Base-by-base conservation (phyloP, 2,113 vertebrate species). In the Pelecanoides urinatrix region DNA sequence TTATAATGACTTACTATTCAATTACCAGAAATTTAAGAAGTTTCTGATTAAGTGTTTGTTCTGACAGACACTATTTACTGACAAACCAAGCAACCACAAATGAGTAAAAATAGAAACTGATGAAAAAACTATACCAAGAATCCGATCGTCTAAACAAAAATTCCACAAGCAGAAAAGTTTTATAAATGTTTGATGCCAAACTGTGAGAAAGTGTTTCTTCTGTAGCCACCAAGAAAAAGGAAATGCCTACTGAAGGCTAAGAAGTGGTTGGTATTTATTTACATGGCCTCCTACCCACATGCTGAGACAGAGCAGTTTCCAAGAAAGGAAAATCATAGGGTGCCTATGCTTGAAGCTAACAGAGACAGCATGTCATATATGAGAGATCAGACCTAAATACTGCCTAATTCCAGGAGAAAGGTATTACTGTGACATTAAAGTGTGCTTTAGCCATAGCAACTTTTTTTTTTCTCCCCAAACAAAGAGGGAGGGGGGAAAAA, bases 241-340 rank as follows among this genome's bases (percentile, higher is more conserved):
- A 97, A 96, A 95, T 96, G 95, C 96, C 94, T 94, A 62, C 91
- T 78, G 92, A 52, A 95, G 89, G 66, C 94, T 95, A 94, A 95
- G 92, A 97, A 94, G 96, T 95, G 95, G 95, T 63, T 96, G 91
- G 83, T 94, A 94, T 97, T 97, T 96, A 94, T 97, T 97, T 95
- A 92, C 73, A 82, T 14, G 95, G 91, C 94, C 94, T 95, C 78
- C 88, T 84, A 87, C 94, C 86, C 96, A 71, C 82, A 96, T 10
- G 86, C 79, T 84, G 91, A 88, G 92, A 84, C 88, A 91, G 88
- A 70, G 86, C 72, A 84, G 65, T 70, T 95, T 97, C 94, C 92
- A 89, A 96, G 92, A 94, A 94, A 75, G 65, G 73, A 88, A 91
- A 94, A 95, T 86, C 86, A 84, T 10, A 91, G 92, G 80, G 76